Evolutionary conservation across 2,797 vertebrate genomes (phyloP).

Genomic region (Catostomus latipinnis): DNA sequence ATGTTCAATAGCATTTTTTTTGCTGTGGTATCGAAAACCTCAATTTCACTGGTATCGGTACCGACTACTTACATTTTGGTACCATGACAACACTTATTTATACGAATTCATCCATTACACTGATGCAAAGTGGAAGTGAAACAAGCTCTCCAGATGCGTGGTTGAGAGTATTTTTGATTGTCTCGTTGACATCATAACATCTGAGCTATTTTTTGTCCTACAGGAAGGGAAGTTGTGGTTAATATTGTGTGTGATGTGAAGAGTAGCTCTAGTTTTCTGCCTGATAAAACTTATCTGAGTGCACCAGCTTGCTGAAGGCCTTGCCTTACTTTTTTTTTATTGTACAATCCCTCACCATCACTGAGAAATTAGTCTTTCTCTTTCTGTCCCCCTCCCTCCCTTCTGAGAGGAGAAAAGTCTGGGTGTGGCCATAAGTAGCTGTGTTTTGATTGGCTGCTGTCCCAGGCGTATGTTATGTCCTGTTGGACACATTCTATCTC

Average conservation of each 20-base stretch:
- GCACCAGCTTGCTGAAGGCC: conserved; percentile 65
- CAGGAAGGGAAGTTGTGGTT: conserved; percentile 6
- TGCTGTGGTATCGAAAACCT: too few relatives aligned
- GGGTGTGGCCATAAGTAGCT: conserved; percentile 69
- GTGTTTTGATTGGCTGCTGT: conserved; percentile 76
- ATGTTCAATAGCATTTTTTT: too few relatives aligned
- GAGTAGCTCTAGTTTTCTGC: conserved; percentile 31
- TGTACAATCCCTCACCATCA: conserved; percentile 9
- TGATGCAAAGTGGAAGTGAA: conserved; percentile 29
- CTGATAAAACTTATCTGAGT: conserved; percentile 81
- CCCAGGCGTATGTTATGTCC: conserved; percentile 81
- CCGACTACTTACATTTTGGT: too few relatives aligned
- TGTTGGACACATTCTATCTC: conserved; percentile 83
- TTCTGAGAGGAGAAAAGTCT: conserved; percentile 25
- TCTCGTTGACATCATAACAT: conserved; percentile 1
- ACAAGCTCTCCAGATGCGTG: neutral
- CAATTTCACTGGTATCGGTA: too few relatives aligned
- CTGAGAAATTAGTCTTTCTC: neutral
- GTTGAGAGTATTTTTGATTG: neutral
- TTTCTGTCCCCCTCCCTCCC: neutral
- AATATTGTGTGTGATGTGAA: conserved; percentile 20
- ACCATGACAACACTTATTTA: too few relatives aligned
- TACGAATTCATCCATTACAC: neutral
- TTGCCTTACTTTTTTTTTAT: conserved; percentile 50
- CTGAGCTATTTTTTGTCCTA: neutral